Conservation (phyloP, 53 echinoderm and acorn worm species). For the Mesocentrotus franciscanus region DNA sequence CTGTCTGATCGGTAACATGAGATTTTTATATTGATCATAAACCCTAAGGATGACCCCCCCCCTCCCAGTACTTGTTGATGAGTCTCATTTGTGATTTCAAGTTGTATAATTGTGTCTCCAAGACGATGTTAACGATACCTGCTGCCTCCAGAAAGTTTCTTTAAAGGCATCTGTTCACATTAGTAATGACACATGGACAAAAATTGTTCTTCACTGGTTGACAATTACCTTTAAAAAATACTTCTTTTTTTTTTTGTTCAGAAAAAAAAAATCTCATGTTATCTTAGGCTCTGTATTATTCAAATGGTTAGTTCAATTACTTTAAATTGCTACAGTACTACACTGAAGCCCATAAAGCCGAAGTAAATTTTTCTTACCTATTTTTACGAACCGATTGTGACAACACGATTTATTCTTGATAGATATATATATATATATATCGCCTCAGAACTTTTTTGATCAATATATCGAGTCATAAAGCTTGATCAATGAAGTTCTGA, state of each 20-base stretch:
- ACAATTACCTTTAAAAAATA: no score
- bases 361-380: no score
- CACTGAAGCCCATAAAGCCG: background rate
- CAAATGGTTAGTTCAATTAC: background rate
- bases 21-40: background rate
- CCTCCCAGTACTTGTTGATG: background rate
- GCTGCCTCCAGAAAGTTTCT: background rate
- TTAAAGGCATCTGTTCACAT: background rate
- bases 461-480: no score
- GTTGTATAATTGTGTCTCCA: conserved; percentile 26
- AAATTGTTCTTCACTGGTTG: no score
- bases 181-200: no score
- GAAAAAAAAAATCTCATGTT: background rate
- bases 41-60: background rate
- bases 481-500: no score
- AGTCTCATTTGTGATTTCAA: conserved; percentile 2
- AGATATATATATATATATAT: no score
- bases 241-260: no score
- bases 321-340: background rate
- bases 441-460: no score
- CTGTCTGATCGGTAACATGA: background rate
- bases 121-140: background rate
- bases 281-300: background rate
- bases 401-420: no score
- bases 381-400: no score